Evolutionary conservation across 2,113 vertebrate genomes (phyloP).

Genomic region (Cervus canadensis): DNA sequence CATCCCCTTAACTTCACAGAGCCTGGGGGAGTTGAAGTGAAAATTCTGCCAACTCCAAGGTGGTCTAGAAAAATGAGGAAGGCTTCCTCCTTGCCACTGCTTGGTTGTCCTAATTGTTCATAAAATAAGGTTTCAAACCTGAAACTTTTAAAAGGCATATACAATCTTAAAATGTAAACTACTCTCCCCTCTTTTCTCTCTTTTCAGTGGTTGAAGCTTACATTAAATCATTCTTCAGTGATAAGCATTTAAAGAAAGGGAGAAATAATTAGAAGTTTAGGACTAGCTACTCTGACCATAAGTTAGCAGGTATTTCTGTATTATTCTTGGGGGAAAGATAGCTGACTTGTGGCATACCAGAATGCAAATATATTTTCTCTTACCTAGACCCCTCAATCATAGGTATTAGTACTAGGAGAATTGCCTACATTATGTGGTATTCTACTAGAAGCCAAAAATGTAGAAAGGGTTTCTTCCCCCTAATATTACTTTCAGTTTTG

Average conservation of each 20-base stretch:
- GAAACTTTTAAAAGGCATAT: not conserved
- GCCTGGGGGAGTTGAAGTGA: not conserved
- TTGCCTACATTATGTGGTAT: not conserved
- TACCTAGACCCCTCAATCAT: not conserved
- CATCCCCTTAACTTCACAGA: not conserved
- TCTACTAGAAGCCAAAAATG: not conserved
- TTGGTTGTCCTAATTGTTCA: not conserved
- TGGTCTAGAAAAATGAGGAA: not conserved
- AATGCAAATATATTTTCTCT: not conserved
- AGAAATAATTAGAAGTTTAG: constrained; percentile 7
- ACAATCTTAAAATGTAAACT: not conserved
- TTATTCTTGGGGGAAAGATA: not conserved
- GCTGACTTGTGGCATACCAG: not conserved
- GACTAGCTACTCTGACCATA: not conserved
- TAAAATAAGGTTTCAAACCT: not conserved
- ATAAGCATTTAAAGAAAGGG: constrained; percentile 15
- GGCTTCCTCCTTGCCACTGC: not conserved
- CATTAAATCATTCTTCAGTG: not conserved
- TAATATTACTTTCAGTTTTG: not conserved
- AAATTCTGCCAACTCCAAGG: not conserved
- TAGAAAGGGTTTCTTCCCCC: not conserved
- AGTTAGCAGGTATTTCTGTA: not conserved
- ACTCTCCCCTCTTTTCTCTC: not conserved
- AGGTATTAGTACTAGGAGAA: not conserved
- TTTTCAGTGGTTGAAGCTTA: not conserved